phyloP scores from a whole-genome alignment of 2,888 invertebrate species.

The Bruchidius siliquastri region DNA sequence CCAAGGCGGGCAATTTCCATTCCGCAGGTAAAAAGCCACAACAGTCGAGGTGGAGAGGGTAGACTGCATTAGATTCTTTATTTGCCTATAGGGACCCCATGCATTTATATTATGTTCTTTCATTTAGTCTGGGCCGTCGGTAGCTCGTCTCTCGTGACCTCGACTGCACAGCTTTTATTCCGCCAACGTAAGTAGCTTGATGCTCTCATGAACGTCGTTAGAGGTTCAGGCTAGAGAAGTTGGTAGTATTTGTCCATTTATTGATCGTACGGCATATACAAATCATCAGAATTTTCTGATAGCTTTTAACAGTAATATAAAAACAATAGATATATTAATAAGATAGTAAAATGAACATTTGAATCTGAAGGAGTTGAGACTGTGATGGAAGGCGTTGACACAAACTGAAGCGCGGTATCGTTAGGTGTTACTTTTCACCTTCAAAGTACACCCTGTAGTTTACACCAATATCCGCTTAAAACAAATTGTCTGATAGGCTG shows the following conservation, averaged over 20 bases:
- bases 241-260: too few relatives aligned
- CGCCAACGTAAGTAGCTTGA: neutral
- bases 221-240: neutral
- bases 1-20: constrained; percentile 26
- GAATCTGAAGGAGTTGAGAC: too few relatives aligned
- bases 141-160: neutral
- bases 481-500: neutral
- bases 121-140: constrained; percentile 24
- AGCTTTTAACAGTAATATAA: too few relatives aligned
- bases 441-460: neutral
- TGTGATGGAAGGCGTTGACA: too few relatives aligned
- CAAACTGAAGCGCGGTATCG: too few relatives aligned
- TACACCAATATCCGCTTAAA: neutral
- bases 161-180: constrained; percentile 6
- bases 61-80: constrained; percentile 38
- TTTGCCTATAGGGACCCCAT: constrained; percentile 36
- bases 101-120: constrained; percentile 41
- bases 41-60: constrained; percentile 13
- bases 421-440: too few relatives aligned
- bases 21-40: constrained; percentile 24
- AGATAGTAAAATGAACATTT: too few relatives aligned
- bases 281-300: too few relatives aligned
- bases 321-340: too few relatives aligned
- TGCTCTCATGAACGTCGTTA: neutral
- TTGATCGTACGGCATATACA: too few relatives aligned